These are phyloP conservation scores for Elgonia sp. DNA, from an alignment of 2,888 invertebrate species.

Conservation along the genomic window DNA sequence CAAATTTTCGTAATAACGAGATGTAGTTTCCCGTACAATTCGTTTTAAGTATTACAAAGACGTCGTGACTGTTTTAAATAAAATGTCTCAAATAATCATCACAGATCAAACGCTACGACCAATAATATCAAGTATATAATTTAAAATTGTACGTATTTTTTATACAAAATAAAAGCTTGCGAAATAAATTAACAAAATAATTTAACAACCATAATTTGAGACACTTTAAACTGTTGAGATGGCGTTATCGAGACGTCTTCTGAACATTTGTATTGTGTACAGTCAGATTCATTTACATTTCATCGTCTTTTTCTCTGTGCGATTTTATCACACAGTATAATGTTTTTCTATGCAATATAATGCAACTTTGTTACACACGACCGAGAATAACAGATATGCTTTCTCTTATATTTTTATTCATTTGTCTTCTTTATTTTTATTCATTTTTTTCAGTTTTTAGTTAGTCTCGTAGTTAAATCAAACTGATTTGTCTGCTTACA, in stretches of 20 bases:
- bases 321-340: constrained; percentile 52
- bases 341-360: constrained; percentile 37
- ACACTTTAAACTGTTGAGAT: constrained; percentile 41
- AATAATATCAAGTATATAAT: constrained; percentile 60
- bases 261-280: constrained; percentile 42
- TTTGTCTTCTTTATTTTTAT: constrained; percentile 7
- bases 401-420: not conserved
- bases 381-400: constrained; percentile 58
- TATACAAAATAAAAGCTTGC: constrained; percentile 54
- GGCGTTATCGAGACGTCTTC: constrained; percentile 40
- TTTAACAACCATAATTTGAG: constrained; percentile 61
- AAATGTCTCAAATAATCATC: constrained; percentile 66
- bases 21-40: constrained; percentile 47
- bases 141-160: constrained; percentile 34
- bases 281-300: constrained; percentile 34
- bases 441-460: not conserved
- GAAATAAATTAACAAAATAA: constrained; percentile 68
- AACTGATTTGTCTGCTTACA: constrained; percentile 55
- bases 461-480: constrained; percentile 39
- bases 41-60: constrained; percentile 58
- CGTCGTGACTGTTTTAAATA: constrained; percentile 45
- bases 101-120: constrained; percentile 47
- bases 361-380: constrained; percentile 46
- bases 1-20: constrained; percentile 56
- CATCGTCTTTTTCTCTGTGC: constrained; percentile 24